phyloP scores from a whole-genome alignment of 2,797 vertebrate species.

The Oreochromis mossambicus region DNA sequence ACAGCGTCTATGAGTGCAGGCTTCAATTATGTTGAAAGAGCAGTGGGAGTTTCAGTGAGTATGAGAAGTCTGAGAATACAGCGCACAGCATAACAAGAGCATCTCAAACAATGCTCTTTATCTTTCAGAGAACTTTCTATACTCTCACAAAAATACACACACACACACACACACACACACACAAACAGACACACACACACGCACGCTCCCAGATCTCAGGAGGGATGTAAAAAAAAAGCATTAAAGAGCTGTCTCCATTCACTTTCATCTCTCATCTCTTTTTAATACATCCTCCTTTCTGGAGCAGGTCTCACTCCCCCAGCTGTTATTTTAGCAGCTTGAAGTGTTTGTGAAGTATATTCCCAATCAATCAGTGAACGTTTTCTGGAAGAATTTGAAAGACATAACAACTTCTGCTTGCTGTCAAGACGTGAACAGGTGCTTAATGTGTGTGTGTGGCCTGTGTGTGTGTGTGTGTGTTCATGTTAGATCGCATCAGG shows the following conservation, averaged over 20 bases:
- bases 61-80: slow-evolving; percentile 7
- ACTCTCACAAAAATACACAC: not conserved
- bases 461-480: not conserved
- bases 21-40: slow-evolving; percentile 58
- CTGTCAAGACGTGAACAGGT: not conserved
- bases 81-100: slow-evolving; percentile 44
- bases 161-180: not conserved
- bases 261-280: slow-evolving; percentile 71
- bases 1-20: not conserved
- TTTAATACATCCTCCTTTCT: slow-evolving; percentile 64
- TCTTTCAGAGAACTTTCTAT: slow-evolving; percentile 48
- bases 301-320: slow-evolving; percentile 30
- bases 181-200: not conserved
- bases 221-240: slow-evolving; percentile 52
- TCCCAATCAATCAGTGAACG: slow-evolving; percentile 45
- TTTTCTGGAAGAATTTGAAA: slow-evolving; percentile 17
- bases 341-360: slow-evolving; percentile 32
- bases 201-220: slow-evolving; percentile 41
- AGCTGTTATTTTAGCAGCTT: slow-evolving; percentile 42
- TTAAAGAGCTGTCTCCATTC: slow-evolving; percentile 64
- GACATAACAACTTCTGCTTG: not conserved
- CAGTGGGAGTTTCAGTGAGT: slow-evolving; percentile 26
- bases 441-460: not conserved
- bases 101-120: slow-evolving; percentile 60
- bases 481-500: slow-evolving; percentile 19